Conservation (phyloP, 2,797 vertebrate species). For the Acropternis orthonyx region DNA sequence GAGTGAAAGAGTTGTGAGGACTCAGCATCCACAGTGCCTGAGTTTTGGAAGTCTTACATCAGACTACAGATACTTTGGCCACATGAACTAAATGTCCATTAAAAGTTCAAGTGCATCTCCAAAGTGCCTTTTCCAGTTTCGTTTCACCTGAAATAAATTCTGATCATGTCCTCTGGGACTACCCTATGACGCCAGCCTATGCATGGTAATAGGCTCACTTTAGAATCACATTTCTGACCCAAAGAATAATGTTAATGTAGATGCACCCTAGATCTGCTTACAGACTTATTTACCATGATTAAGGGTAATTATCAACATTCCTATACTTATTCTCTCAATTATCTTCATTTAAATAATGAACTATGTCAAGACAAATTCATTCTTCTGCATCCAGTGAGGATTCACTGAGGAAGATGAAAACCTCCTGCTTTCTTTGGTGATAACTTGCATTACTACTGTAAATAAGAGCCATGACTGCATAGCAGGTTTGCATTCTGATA, state of each 20-base stretch:
- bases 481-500: background rate
- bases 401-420: background rate
- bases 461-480: rapidly evolving
- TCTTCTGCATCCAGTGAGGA: background rate
- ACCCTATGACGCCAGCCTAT: background rate
- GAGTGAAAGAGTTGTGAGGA: background rate
- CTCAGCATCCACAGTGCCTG: too few species aligned
- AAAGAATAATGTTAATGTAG: background rate
- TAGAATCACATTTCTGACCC: background rate
- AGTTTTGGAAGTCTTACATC: too few species aligned
- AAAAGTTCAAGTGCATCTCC: background rate
- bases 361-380: background rate
- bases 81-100: background rate
- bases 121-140: background rate
- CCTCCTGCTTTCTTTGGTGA: background rate
- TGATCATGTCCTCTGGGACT: background rate
- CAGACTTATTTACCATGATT: background rate
- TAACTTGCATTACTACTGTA: background rate
- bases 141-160: background rate
- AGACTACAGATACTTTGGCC: too few species aligned
- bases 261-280: background rate
- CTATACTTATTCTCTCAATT: background rate
- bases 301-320: background rate
- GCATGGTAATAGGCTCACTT: background rate
- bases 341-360: background rate